Conservation (phyloP, 37 sponge, comb jelly and placozoan species). For the Oscarella lobularis region DNA sequence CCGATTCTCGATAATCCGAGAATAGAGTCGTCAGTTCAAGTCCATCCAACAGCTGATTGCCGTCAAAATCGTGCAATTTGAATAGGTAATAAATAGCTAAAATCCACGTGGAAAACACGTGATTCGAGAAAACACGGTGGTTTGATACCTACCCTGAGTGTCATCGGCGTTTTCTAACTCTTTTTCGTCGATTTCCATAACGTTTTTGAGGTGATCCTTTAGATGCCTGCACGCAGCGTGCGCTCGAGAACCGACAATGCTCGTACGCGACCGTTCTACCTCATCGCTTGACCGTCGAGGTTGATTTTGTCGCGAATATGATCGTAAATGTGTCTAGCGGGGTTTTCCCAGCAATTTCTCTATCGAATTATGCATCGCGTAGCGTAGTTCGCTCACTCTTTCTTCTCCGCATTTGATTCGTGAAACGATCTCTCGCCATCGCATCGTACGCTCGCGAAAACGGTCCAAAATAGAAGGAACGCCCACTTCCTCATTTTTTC, state of each 20-base stretch:
- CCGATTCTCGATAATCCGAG: not conserved
- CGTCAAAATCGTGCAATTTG: not conserved
- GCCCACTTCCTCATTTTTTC: not conserved
- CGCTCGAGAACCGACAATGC: not conserved
- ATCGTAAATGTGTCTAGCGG: not conserved
- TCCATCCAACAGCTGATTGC: not conserved
- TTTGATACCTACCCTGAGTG: not conserved
- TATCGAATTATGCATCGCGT: not conserved
- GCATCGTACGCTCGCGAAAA: not conserved
- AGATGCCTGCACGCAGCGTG: not conserved
- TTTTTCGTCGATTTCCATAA: not conserved
- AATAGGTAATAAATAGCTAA: not conserved
- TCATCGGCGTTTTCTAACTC: not conserved
- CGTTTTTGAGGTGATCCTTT: not conserved
- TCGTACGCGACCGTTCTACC: not conserved
- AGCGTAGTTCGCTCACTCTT: not conserved
- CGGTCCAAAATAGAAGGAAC: not conserved
- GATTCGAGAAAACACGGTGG: not conserved
- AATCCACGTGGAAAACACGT: not conserved
- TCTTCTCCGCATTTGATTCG: not conserved
- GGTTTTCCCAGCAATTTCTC: too few relatives aligned
- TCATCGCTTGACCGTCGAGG: not conserved
- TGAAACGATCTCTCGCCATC: not conserved
- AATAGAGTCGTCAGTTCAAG: not conserved
- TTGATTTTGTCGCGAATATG: not conserved